Conservation (phyloP, 2,888 invertebrate species). For the Pseudococcus jackbeardsleyi region DNA sequence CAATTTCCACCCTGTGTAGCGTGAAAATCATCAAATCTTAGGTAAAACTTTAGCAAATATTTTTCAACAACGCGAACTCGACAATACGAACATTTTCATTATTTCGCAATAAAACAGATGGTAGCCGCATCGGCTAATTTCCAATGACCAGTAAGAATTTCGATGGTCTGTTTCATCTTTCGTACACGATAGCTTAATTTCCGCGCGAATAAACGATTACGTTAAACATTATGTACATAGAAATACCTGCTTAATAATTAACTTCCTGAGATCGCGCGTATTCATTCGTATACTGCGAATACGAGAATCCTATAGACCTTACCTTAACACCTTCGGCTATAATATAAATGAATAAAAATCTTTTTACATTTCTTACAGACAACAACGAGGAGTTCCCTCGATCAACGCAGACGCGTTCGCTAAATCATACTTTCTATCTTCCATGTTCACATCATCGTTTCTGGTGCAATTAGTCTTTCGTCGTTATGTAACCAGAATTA, state of each 20-base stretch:
- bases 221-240: not conserved
- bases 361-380: conserved; percentile 5
- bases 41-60: too few relatives aligned
- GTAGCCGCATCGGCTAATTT: not conserved
- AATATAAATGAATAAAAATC: not conserved
- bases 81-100: not conserved
- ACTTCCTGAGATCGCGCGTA: not conserved
- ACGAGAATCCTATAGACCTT: not conserved
- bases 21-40: not conserved
- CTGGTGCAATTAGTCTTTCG: conserved; percentile 13
- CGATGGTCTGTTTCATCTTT: not conserved
- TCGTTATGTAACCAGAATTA: conserved; percentile 16
- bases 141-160: not conserved
- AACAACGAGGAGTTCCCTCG: not conserved
- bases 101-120: not conserved
- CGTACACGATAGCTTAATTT: not conserved
- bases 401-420: not conserved
- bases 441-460: conserved; percentile 33
- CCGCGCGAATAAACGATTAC: conserved; percentile 12
- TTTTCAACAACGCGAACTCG: too few relatives aligned
- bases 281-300: not conserved
- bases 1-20: not conserved
- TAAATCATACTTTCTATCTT: conserved; percentile 45
- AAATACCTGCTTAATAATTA: not conserved
- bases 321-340: not conserved